Evolutionary conservation across 2,797 vertebrate species (phyloP), one percentile per base, ranked within the genome.

Genomic region (Schizothorax lantsangensis): DNA sequence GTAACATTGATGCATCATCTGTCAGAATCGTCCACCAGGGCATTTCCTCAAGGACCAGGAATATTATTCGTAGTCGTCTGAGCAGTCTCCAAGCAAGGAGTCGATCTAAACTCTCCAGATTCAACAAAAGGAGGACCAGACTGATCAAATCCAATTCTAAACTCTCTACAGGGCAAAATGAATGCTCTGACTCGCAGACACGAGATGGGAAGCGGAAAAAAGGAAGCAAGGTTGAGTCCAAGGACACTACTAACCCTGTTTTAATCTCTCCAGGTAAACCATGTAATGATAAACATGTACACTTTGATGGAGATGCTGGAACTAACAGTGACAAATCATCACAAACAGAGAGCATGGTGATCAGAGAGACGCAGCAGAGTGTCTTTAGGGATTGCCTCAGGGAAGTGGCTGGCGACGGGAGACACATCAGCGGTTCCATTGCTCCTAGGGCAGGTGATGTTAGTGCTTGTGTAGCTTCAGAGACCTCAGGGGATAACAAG

Each of bases 41-140:
- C 71, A 92, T 87, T 21, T 93, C 94, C 3, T 92, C 92, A 10
- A 93, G 94, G 88, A 92, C 88, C 47, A 93, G 90, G 82, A 93
- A 89, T 78, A 85, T 72, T 79, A 89, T 43, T 83, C 81, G 83
- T 6, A 45, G 59, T 23, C 88, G 52, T 14, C 84, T 89, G 33
- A 84, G 85, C 0, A 84, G 79, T 72, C 45, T 77, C 26, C 40
- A 77, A 43, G 40, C 80, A 11, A 85, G 84, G 6, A 81, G 64
- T 6, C 71, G 49, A 43, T 81, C 83, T 59, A 80, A 89, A 73
- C 57, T 78, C 40, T 88, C 90, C 83, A 84, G 47, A 43, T 83
- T 85, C 43, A 47, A 81, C 6, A 86, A 73, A 19, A 85, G 86
- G 84, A 84, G 86, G 26, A 85, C 77, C 7, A 66, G 84, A 6